Evolutionary conservation across 2,888 invertebrate genomes (phyloP), one percentile per base, ranked within the genome.

Genomic region (Agonopterix arenella): DNA sequence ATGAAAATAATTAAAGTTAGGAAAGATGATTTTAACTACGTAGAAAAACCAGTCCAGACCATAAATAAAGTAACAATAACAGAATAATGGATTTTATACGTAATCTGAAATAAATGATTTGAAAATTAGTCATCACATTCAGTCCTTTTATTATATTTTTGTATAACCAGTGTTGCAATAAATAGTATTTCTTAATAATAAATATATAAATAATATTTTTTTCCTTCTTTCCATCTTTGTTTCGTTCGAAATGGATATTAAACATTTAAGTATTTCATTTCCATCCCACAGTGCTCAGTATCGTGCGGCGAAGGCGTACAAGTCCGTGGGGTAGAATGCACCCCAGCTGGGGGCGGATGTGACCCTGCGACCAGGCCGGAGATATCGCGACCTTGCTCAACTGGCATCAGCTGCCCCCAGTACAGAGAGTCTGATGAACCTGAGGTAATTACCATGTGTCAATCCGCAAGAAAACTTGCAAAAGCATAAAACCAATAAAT

Each of bases 301-400:
- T 95, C 95, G 8, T 98, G 98, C 72, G 98, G 97, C 8, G 95
- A 93, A 71, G 98, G 98, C 0, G 89, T 94, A 37, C 96, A 96
- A 80, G 93, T 93, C 18, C 92, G 98, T 11, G 92, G 92, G 38
- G 94, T 97, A 47, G 94, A 95, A 68, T 98, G 98, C 74, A 90
- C 93, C 52, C 93, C 92, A 75, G 92, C 82, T 55, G 91, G 76
- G 60, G 88, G 84, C 0, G 84, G 91, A 45, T 97, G 97, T 70
- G 93, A 94, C 62, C 90, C 91, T 1, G 78, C 85, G 9, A 88
- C 91, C 51, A 92, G 93, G 68, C 96, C 96, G 0, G 90, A 91
- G 51, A 90, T 92, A 55, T 92, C 93, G 40, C 91, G 94, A 65
- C 90, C 93, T 38, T 96, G 96, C 70, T 92, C 93, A 45, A 93